A percentile compares a stretch with the other conserved stretches of the same genome.
Conservation (phyloP, 2,797 vertebrate genomes). For the Sebastolobus altivelis region DNA sequence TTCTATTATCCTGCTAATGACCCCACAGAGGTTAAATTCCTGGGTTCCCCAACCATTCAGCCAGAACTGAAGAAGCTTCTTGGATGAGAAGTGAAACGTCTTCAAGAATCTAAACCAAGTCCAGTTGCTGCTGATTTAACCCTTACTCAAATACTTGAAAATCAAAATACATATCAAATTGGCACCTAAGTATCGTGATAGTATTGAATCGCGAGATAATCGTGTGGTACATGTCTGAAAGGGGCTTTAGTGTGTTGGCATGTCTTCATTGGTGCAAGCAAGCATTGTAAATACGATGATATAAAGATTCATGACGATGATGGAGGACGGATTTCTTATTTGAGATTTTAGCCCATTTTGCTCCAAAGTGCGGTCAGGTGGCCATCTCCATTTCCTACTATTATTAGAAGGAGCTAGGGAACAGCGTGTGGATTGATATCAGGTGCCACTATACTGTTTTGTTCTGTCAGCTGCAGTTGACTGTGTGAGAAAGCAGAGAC, state of each 20-base stretch:
- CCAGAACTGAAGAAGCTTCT: too few species aligned
- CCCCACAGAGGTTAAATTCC: too few species aligned
- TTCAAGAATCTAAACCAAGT: too few species aligned
- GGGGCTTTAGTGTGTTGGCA: not conserved
- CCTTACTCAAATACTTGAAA: too few species aligned
- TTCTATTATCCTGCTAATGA: too few species aligned
- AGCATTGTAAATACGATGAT: not conserved
- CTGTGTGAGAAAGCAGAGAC: constrained; percentile 38
- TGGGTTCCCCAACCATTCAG: too few species aligned
- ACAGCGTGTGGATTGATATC: constrained; percentile 27
- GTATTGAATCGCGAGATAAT: not conserved
- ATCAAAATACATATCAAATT: not conserved
- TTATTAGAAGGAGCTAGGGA: constrained; percentile 32
- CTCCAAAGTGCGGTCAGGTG: constrained; percentile 13
- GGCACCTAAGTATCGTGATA: not conserved
- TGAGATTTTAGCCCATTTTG: not conserved
- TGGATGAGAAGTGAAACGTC: too few species aligned
- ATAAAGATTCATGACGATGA: not conserved
- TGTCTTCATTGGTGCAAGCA: not conserved
- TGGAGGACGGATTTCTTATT: not conserved
- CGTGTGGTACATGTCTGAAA: not conserved
- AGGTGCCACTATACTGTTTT: constrained; percentile 41
- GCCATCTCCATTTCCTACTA: constrained; percentile 18
- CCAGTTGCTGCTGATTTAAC: too few species aligned
- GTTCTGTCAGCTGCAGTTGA: constrained; percentile 50